Evolutionary conservation across 2,888 invertebrate genomes (phyloP), one percentile per base, ranked within the genome.

Genomic region (Aleiodes leptofemur): DNA sequence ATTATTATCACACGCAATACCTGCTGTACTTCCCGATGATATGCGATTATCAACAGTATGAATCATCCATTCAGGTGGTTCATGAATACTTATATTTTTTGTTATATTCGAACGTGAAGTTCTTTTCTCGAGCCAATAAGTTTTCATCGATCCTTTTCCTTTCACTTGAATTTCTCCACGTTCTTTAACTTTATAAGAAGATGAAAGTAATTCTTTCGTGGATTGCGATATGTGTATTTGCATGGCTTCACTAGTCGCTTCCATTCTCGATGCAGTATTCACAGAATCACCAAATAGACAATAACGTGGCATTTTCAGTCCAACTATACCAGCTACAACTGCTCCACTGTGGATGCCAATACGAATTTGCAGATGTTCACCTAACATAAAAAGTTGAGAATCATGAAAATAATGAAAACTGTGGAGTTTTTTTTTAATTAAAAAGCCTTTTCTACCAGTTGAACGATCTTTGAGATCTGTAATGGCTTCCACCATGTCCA

Each of bases 401-500:
- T 48, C n/a, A 55, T 31, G 50, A 16, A 56, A 29, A 9, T 59
- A 6, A 31, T 14, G n/a, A 31, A 16, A 38, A 31, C 51, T 48
- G 11, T 5, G 1, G 0, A n/a, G 5, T 71, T 71, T 7, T 14
- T 71, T 71, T 7, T 14, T n/a, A 14, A 57, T 55, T 57, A 16
- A 55, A 31, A 34, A 34, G 4, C 6, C 0, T 72, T 64, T 73
- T 53, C 16, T 86, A 94, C 96, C 96, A 83, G 97, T 97, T 16
- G 97, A 97, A 3, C 98, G 97, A 90, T 98, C 98, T 86, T 96
- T 96, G 0, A 98, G 92, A 85, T 96, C 96, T 0, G 94, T 95
- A 85, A 98, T 97, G 1, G 97, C 96, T 81, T 97, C 96, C 0
- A 98, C 94, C 98, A 98, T 98, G 85, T 98, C 98, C 38, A 98